Conservation (phyloP, 1,140 invertebrate genomes). For the Heterodera schachtii region DNA sequence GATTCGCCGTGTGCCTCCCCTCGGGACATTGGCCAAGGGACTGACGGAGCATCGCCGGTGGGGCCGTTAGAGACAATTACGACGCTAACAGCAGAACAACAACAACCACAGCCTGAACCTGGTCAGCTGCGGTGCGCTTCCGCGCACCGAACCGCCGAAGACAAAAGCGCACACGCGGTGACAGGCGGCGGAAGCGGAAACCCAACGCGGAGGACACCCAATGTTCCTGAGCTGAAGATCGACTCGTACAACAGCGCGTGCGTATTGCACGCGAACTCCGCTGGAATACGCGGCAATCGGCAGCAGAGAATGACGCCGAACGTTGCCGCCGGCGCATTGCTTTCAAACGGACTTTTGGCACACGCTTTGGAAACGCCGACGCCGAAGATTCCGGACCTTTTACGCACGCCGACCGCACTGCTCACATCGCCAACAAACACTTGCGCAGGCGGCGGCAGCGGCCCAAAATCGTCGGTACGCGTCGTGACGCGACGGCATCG, state of each 20-base stretch:
- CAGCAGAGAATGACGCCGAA: neutral
- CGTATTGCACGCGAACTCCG: neutral
- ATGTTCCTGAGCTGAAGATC: conserved; percentile 30
- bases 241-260: conserved; percentile 4
- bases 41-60: neutral
- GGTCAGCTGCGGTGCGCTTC: too few relatives aligned
- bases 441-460: neutral
- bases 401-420: conserved; percentile 28
- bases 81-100: neutral
- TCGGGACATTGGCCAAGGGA: neutral
- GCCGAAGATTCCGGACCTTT: conserved; percentile 26
- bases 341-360: conserved; percentile 25
- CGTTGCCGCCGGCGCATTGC: neutral
- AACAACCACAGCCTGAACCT: neutral
- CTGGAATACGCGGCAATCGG: neutral
- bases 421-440: conserved; percentile 23
- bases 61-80: neutral
- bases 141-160: neutral
- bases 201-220: neutral
- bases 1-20: neutral
- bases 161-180: neutral
- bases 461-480: conserved; percentile 23
- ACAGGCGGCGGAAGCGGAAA: neutral
- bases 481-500: neutral
- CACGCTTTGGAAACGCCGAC: conserved; percentile 26